Evolutionary conservation across 2,888 invertebrate species (phyloP), one percentile per base, ranked within the genome.

Genomic region (Ormia ochracea): DNA sequence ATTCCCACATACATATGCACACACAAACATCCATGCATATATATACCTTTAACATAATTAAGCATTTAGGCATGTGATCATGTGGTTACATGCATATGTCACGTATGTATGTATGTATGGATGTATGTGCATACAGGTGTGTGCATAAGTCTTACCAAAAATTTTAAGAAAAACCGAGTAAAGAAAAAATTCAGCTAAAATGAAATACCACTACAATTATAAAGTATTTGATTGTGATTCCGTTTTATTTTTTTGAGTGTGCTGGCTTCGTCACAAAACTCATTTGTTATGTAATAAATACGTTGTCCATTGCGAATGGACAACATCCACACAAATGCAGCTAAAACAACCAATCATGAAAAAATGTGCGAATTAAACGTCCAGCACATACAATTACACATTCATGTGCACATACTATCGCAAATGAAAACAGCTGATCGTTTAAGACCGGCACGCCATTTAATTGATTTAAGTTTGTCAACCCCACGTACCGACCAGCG

Each of bases 401-500:
- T 12, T n/a, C 38, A 33, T 21, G 4, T 4, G 3, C 12, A 33
- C n/a, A 14, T 31, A 19, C 6, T 26, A 54, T 26, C 23, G 4
- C 48, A 61, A 59, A 3, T 14, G 54, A 56, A 76, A 61, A 59
- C 80, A 81, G 80, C 80, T 81, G 80, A 81, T 81, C 43, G 72
- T 36, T 66, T 17, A 75, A 66, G 59, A 59, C 48, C 17, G 52
- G 28, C 70, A 66, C 17, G 31, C 36, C 59, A 31, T 59, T 43
- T 28, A 79, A 74, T 65, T 69, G 69, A 58, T 74, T 69, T 52
- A 65, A 81, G 81, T 81, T 81, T 81, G 78, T 78, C 78, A 81
- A 81, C 81, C 81, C 74, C 81, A 58, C 63, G 36, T 36, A 36
- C 26, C 65, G 61, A 43, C 69, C 33, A 52, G 41, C 48, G 14